These are phyloP conservation scores for Butastur rufipennis DNA, from an alignment of 2,113 vertebrate genomes.

Conservation along the genomic window DNA sequence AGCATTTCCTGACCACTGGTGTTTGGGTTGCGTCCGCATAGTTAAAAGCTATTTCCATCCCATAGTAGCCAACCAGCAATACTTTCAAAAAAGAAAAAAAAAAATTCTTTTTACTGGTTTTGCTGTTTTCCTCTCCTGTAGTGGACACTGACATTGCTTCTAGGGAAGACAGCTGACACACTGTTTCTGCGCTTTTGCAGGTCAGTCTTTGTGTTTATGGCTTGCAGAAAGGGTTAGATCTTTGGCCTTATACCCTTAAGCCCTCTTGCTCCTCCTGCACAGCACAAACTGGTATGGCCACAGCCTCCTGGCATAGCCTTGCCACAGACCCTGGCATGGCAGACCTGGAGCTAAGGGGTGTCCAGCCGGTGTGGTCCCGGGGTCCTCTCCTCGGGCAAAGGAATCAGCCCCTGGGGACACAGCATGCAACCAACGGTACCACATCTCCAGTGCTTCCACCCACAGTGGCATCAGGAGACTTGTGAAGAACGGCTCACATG, in stretches of 20 bases:
- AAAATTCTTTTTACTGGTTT: neutral
- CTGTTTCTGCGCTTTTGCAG: neutral
- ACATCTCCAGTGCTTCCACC: neutral
- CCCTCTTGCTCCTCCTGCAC: neutral
- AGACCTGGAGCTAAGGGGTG: neutral
- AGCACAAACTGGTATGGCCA: fast-evolving
- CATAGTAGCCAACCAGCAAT: neutral
- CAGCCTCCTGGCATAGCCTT: neutral
- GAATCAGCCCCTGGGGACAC: neutral
- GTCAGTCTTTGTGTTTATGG: neutral
- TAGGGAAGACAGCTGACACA: neutral
- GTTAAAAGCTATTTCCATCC: neutral
- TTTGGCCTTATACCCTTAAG: neutral
- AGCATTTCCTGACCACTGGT: neutral
- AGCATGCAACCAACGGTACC: no score
- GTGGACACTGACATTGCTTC: neutral
- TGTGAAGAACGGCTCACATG: fast-evolving
- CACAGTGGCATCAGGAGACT: neutral
- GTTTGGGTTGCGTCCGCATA: neutral
- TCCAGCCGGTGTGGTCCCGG: fast-evolving
- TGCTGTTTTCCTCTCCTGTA: neutral
- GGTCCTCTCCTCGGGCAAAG: fast-evolving
- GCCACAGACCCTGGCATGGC: neutral
- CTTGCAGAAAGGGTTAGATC: neutral
- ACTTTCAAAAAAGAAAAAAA: neutral